Evolutionary conservation across 2,113 vertebrate genomes (phyloP), one percentile per base, ranked within the genome.

Genomic region (Ploceus nigricollis): DNA sequence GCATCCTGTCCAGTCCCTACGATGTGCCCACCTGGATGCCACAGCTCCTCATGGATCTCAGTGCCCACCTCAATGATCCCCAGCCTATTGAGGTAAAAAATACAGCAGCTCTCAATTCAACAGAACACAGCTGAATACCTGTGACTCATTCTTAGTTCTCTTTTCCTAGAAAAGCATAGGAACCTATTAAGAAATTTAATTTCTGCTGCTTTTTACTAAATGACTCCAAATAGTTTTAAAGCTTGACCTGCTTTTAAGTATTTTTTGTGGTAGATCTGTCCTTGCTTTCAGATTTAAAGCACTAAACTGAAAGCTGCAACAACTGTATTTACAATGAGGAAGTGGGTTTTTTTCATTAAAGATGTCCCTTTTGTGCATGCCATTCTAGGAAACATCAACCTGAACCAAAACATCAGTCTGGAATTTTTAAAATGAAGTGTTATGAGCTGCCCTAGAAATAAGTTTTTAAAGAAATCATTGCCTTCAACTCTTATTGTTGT

Each of bases 11-110:
- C 53, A 99, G 99, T 72, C 99, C 99, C 0, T 99, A 99, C 1
- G 99, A 99, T 27, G 99, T 99, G 20, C 99, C 99, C 76, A 99
- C 98, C 68, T 99, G 99, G 99, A 99, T 99, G 99, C 99, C 99
- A 40, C 99, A 99, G 95, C 98, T 99, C 42, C 95, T 99, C 66
- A 99, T 99, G 99, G 99, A 99, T 96, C 98, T 99, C 88, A 99
- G 99, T 84, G 99, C 98, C 80, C 99, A 99, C 90, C 98, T 99
- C 50, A 99, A 99, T 73, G 99, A 99, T 96, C 99, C 99, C 35
- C 99, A 99, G 95, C 99, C 99, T 60, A 99, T 99, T 70, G 99
- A 99, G 98, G 99, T 99, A 98, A 89, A 82, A 82, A 70, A 58
- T 37, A 17, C 6, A n/a, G 11, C 8, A 9, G 33, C 65, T 45